These are phyloP conservation scores for Poicephalus gulielmi DNA, from an alignment of 2,113 vertebrate species.

Conservation along the genomic window DNA sequence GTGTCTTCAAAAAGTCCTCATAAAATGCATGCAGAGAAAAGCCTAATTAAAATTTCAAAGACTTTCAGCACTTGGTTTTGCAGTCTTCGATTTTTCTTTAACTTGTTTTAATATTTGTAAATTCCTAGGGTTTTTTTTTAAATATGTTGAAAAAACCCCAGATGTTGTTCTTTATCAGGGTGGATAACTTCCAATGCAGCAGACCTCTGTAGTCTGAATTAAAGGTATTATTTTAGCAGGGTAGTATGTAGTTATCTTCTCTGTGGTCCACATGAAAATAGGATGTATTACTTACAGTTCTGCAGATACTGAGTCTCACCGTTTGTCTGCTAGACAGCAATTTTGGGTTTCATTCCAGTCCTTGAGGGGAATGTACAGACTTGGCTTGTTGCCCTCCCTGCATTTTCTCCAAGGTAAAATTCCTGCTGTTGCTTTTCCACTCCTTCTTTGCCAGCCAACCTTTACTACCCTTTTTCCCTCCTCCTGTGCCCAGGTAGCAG, in stretches of 20 bases:
- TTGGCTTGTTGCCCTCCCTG: not conserved
- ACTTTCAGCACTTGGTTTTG: not conserved
- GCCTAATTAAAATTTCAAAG: not conserved
- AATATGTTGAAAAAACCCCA: not conserved
- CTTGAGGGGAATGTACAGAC: not conserved
- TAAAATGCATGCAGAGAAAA: not conserved
- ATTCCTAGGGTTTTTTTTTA: not conserved
- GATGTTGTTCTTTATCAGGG: conserved; percentile 33
- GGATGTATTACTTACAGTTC: not conserved
- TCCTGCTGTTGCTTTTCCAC: not conserved
- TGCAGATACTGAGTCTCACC: not conserved
- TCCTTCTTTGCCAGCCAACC: not conserved
- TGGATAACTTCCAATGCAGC: conserved; percentile 12
- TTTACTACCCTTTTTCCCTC: not conserved
- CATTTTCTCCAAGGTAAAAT: not conserved
- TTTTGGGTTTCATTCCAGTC: conserved; percentile 7
- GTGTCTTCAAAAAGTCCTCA: not conserved
- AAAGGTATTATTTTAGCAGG: not conserved
- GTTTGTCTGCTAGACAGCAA: conserved; percentile 30
- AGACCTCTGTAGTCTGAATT: not conserved
- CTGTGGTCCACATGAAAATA: not conserved
- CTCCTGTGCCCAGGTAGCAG: not conserved
- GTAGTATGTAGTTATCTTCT: not conserved
- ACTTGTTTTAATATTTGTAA: conserved; percentile 27
- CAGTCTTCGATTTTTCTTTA: not conserved